These are phyloP conservation scores for Drepanosiphum platanoidis DNA, from an alignment of 2,888 invertebrate species.

Conservation along the genomic window DNA sequence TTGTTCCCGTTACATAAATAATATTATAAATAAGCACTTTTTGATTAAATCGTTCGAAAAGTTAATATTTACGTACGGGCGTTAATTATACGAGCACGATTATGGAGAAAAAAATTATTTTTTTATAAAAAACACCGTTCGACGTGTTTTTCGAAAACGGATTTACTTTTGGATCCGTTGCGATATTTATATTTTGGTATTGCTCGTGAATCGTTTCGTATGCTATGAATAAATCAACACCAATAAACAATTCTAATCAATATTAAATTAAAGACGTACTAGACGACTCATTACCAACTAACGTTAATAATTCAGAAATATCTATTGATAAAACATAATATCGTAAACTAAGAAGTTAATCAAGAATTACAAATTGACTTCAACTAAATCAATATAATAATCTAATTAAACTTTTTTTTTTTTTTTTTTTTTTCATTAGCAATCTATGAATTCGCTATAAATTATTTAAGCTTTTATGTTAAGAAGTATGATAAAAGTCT, in stretches of 20 bases:
- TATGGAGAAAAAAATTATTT: no score
- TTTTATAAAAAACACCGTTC: not conserved
- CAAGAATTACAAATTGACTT: not conserved
- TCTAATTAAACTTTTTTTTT: constrained; percentile 21
- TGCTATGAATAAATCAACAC: not conserved
- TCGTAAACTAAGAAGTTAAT: constrained; percentile 15
- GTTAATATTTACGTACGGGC: no score
- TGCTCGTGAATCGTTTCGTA: not conserved
- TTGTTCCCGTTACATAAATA: no score
- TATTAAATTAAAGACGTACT: constrained; percentile 10
- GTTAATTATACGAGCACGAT: no score
- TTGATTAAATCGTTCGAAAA: no score
- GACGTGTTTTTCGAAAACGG: not conserved
- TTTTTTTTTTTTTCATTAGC: no score
- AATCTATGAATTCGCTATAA: constrained; percentile 43
- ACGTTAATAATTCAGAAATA: constrained; percentile 28
- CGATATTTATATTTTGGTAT: not conserved
- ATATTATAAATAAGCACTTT: no score
- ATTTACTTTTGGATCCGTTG: not conserved
- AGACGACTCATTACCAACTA: constrained; percentile 30
- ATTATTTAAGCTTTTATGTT: constrained; percentile 22
- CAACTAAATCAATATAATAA: constrained; percentile 44
- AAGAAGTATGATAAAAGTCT: constrained; percentile 39
- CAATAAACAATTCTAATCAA: constrained; percentile 14
- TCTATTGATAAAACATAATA: constrained; percentile 31